Percentiles rank a stretch among this genome's conserved stretches.
phyloP scores from a whole-genome alignment of 2,888 invertebrate genomes.

The Platycnemis pennipes region DNA sequence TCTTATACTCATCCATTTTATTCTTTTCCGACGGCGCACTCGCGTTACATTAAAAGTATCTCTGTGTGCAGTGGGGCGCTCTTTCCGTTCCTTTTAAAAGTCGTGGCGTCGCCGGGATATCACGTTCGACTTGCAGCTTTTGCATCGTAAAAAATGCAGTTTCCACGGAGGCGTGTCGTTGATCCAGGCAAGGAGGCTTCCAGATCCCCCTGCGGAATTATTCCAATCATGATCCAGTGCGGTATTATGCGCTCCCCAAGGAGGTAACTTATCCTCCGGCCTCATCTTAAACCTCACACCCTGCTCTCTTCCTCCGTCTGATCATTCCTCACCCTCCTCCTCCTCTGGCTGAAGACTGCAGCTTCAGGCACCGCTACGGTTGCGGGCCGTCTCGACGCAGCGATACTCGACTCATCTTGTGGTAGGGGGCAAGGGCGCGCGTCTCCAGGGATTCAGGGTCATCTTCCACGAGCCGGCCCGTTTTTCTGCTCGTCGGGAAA shows the following conservation, averaged over 20 bases:
- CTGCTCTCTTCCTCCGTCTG: not conserved
- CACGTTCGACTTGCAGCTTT: slow-evolving; percentile 22
- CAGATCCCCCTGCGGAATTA: not conserved
- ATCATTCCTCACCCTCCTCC: not conserved
- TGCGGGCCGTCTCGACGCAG: not conserved
- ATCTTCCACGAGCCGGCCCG: not conserved
- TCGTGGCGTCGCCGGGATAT: slow-evolving; percentile 20
- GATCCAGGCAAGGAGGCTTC: not conserved
- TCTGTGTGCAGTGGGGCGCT: not conserved
- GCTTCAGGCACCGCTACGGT: not conserved
- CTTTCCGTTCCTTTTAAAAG: slow-evolving; percentile 6
- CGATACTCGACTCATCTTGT: not conserved
- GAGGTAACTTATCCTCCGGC: not conserved
- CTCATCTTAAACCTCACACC: not conserved
- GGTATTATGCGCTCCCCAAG: not conserved
- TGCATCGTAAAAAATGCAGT: slow-evolving; percentile 36
- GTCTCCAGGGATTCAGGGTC: not conserved
- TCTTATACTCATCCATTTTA: not conserved
- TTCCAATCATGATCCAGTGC: slow-evolving; percentile 39
- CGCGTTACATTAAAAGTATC: slow-evolving; percentile 5
- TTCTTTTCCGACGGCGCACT: not conserved
- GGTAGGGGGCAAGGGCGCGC: not conserved
- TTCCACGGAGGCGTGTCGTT: slow-evolving; percentile 9
- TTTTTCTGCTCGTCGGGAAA: not conserved
- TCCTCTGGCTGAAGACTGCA: not conserved